A percentile compares a stretch with the other conserved stretches of the same genome.
These are phyloP conservation scores for Polypedilum pembai DNA, from an alignment of 1,140 invertebrate genomes.

Conservation along the genomic window DNA sequence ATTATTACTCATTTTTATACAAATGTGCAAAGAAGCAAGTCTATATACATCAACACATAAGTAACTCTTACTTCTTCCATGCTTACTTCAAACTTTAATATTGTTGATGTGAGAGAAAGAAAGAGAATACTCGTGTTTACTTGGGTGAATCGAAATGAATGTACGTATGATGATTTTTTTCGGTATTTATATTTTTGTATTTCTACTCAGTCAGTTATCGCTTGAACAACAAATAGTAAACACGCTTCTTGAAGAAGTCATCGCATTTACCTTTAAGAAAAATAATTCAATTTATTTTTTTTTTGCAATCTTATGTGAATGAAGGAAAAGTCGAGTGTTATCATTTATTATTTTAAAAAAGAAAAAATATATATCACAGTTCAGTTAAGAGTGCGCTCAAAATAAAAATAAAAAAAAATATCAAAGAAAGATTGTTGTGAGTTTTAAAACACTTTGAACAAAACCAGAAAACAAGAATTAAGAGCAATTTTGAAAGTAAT, in stretches of 20 bases:
- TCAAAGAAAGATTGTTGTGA: background rate
- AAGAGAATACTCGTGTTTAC: background rate
- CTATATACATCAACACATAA: no score
- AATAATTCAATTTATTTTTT: background rate
- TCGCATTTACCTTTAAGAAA: background rate
- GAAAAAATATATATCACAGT: no score
- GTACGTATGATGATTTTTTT: conserved; percentile 16
- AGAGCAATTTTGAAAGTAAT: conserved; percentile 20
- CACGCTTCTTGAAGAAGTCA: background rate
- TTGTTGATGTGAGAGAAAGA: background rate
- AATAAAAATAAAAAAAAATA: background rate
- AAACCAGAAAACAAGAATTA: conserved; percentile 6
- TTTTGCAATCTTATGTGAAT: background rate
- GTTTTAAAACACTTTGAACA: background rate
- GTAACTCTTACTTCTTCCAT: background rate
- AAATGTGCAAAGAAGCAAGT: no score
- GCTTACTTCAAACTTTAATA: background rate
- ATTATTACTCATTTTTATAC: no score
- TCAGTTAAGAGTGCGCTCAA: background rate
- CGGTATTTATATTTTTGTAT: conserved; percentile 27
- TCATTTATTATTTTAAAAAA: background rate
- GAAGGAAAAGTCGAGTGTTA: background rate
- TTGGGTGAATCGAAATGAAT: conserved; percentile 2
- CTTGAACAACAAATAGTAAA: conserved; percentile 22
- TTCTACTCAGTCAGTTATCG: conserved; percentile 26